Conservation (phyloP, 2,113 vertebrate species). For the Hiodon alosoides region DNA sequence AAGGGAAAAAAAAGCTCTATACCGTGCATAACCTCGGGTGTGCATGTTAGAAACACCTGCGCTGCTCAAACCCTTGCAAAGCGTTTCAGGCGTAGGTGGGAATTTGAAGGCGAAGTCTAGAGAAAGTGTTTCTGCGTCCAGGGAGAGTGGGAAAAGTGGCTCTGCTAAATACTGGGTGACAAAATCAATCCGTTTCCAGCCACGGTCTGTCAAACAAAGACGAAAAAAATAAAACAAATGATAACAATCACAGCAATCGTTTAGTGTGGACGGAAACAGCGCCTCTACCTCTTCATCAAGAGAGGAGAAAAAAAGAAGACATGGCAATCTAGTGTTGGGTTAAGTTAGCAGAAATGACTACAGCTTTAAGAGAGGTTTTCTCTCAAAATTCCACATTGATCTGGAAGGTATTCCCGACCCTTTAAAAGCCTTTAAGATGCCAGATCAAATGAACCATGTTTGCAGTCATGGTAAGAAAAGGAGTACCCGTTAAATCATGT, state of each 20-base stretch:
- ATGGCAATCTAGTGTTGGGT: no score
- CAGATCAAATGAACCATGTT: no score
- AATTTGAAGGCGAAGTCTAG: slow-evolving; percentile 25
- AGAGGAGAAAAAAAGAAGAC: no score
- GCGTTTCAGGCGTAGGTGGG: background rate
- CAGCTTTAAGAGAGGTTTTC: no score
- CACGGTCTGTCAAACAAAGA: slow-evolving; percentile 29
- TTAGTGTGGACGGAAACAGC: slow-evolving; percentile 20
- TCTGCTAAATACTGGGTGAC: slow-evolving; percentile 24
- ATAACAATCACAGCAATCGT: slow-evolving; percentile 6
- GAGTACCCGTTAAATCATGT: no score
- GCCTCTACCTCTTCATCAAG: background rate
- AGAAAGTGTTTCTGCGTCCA: slow-evolving; percentile 11
- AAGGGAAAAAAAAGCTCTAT: background rate
- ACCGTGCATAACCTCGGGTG: background rate
- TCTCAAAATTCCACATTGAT: no score
- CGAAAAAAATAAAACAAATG: slow-evolving; percentile 24
- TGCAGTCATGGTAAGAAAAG: no score
- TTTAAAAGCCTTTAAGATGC: no score
- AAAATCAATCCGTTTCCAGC: slow-evolving; percentile 25
- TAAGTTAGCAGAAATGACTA: no score
- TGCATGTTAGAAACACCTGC: background rate
- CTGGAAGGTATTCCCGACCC: no score
- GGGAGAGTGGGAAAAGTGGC: slow-evolving; percentile 11
- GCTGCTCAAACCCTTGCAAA: background rate